Conservation (phyloP, 1,140 invertebrate species). For the Charaxes varanes region DNA sequence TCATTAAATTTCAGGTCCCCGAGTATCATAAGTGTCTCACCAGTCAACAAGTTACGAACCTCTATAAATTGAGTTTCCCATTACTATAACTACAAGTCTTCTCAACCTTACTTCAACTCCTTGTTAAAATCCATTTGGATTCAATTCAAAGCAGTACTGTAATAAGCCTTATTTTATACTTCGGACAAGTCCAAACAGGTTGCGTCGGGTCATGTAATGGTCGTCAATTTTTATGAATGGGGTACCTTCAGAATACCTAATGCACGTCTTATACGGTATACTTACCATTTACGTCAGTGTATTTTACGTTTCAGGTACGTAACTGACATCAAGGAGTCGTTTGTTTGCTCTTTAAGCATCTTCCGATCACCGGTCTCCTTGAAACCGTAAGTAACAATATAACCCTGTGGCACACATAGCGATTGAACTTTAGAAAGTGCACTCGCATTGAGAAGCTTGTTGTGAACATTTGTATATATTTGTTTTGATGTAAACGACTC, state of each 20-base stretch:
- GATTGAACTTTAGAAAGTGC: constrained; percentile 20
- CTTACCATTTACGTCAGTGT: constrained; percentile 20
- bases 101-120: background rate
- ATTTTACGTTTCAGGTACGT: constrained; percentile 39
- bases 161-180: constrained; percentile 2
- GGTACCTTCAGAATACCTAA: constrained; percentile 18
- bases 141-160: no score
- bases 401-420: constrained; percentile 16
- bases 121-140: constrained; percentile 1
- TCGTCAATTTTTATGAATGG: constrained; percentile 5
- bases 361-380: constrained; percentile 6
- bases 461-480: constrained; percentile 4
- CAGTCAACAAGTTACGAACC: no score
- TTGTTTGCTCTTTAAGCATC: constrained; percentile 15
- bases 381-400: constrained; percentile 19
- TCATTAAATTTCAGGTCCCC: no score
- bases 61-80: no score
- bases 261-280: constrained; percentile 19
- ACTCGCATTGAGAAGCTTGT: background rate
- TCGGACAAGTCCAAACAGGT: constrained; percentile 11
- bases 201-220: constrained; percentile 11
- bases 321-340: constrained; percentile 9
- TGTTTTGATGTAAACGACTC: constrained; percentile 6
- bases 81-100: background rate
- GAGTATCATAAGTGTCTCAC: no score